Percentiles rank a stretch among this genome's conserved stretches.
Conservation (phyloP, 2,113 vertebrate species). For the Pachyramphus minor region DNA sequence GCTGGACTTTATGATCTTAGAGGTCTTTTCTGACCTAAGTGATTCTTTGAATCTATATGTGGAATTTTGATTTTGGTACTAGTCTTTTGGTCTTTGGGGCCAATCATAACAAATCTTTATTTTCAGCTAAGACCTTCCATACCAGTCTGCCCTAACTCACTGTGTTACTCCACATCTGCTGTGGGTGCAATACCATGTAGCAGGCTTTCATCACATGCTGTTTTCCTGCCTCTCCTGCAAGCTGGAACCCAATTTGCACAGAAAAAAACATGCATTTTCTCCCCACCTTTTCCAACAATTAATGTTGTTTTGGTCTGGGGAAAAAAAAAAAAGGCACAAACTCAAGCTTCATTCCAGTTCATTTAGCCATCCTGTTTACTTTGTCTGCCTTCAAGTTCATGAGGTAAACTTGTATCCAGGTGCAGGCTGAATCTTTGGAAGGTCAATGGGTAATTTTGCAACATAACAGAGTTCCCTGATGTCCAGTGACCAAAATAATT, state of each 20-base stretch:
- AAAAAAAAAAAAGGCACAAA: neutral
- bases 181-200: fast-evolving
- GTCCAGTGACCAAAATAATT: neutral
- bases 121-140: neutral
- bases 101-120: too few species aligned
- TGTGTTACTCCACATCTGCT: neutral
- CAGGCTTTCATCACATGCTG: neutral
- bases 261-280: neutral
- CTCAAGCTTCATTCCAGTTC: neutral
- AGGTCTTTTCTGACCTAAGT: neutral
- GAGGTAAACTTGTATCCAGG: neutral
- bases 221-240: neutral
- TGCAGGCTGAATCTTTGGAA: neutral
- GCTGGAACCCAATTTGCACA: neutral
- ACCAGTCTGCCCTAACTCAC: too few species aligned
- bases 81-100: neutral
- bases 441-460: neutral
- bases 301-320: neutral
- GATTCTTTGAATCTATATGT: neutral
- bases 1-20: neutral
- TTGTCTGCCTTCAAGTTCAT: neutral
- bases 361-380: neutral
- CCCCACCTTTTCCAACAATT: neutral
- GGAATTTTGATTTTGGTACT: neutral
- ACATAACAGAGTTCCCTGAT: neutral